Evolutionary conservation across 2,113 vertebrate species (phyloP).

Genomic region (Callaeas wilsoni): DNA sequence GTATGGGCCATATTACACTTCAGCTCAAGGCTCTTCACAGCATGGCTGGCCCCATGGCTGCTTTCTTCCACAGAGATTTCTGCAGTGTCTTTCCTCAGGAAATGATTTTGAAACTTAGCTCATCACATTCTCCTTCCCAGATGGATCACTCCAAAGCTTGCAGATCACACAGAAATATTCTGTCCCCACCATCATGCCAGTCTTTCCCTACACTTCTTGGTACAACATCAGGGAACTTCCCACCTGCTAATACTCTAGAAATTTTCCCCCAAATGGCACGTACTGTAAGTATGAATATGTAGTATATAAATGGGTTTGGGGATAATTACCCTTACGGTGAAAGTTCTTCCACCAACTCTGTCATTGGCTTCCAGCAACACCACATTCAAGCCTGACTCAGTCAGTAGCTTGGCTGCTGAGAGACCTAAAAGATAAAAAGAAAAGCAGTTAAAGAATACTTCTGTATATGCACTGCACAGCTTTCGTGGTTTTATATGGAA

Average conservation of each 20-base stretch:
- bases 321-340: conserved; percentile 83
- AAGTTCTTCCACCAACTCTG: conserved; percentile 94
- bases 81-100: background rate
- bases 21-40: background rate
- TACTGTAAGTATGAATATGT: background rate
- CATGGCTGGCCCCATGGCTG: background rate
- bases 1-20: rapidly evolving
- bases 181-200: background rate
- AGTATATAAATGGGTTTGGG: background rate
- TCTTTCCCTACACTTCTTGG: background rate
- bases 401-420: conserved; percentile 89
- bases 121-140: background rate
- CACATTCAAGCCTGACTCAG: conserved; percentile 83
- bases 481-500: background rate
- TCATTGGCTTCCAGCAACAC: conserved; percentile 90
- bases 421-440: conserved; percentile 77
- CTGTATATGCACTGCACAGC: background rate
- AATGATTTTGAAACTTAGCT: background rate
- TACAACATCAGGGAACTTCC: background rate
- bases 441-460: background rate
- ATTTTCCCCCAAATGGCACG: background rate
- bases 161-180: background rate
- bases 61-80: background rate
- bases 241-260: background rate
- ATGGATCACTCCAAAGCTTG: background rate